Base-by-base conservation (phyloP, 2,797 vertebrate genomes). In the Rhodeus uyekii region DNA sequence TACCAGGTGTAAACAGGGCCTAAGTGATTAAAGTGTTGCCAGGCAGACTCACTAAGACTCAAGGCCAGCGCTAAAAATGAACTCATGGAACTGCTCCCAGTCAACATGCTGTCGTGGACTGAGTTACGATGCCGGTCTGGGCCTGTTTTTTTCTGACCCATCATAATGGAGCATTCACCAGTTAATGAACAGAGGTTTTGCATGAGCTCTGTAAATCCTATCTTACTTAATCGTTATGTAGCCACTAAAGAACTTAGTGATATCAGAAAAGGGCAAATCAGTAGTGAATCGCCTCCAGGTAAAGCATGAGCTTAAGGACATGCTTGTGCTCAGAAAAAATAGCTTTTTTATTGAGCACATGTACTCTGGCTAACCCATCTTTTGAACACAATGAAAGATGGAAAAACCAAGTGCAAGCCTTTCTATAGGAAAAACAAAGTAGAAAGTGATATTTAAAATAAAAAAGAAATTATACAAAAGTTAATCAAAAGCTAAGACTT, bases 21-120 rank as follows among this genome's bases (percentile, higher is more conserved):
- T 87, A 87, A 79, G 50, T 71, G 74, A 92, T 90, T 90, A 91
- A 90, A 89, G 87, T 92, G 94, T 95, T 94, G 93, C 93, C 94
- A 95, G 95, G 94, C 94, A 95, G 92, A 95, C 91, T 84, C 91
- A 89, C 89, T 91, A 90, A 89, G 90, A 93, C 91, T 92, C 95
- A 95, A 94, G 93, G 92, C 93, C 92, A 91, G 83, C 78, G 94
- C 95, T 95, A 95, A 94, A 95, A 95, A 94, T 95, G 93, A 94
- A 95, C 92, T 83, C 77, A 84, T 92, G 80, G 93, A 93, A 92
- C 91, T 89, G 90, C 90, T 94, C 93, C 92, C 93, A 95, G 93
- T 92, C 93, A 91, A 93, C 92, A 90, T 92, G 91, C 89, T 92
- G 93, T 92, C 91, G 94, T 92, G 92, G 93, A 92, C 93, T 92